Percentiles rank a stretch among this genome's conserved stretches.
These are phyloP conservation scores for Podarcis muralis DNA, from an alignment of 2,113 vertebrate genomes.

Conservation along the genomic window DNA sequence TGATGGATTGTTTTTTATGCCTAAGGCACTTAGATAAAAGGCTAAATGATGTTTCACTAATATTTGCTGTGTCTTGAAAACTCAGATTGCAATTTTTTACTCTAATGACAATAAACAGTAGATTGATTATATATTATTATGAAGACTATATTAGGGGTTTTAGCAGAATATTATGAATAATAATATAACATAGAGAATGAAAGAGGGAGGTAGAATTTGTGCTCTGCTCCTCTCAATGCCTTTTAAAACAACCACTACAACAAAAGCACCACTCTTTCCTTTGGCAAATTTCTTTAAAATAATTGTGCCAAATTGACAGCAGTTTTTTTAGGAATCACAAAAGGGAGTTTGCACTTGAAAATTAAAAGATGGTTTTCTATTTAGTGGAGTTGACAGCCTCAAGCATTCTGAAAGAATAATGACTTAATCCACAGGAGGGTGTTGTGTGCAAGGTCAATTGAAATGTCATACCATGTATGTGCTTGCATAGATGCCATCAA, in stretches of 20 bases:
- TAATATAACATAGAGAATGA: background rate
- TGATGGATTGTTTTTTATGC: conserved; percentile 63
- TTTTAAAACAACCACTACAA: background rate
- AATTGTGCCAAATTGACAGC: background rate
- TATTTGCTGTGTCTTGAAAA: conserved; percentile 57
- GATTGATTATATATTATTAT: conserved; percentile 52
- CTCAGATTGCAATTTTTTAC: conserved; percentile 61
- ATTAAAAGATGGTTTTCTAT: background rate
- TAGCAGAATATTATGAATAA: conserved; percentile 26
- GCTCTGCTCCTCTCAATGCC: background rate
- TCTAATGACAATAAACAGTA: conserved; percentile 34
- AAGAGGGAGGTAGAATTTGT: background rate
- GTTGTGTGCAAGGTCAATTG: background rate
- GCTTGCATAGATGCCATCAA: background rate
- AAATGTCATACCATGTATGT: background rate
- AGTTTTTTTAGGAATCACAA: background rate
- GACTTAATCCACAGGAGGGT: background rate
- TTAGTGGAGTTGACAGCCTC: background rate
- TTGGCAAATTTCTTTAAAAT: background rate
- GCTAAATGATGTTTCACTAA: conserved; percentile 53
- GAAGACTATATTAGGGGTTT: conserved; percentile 9
- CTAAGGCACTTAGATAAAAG: conserved; percentile 55
- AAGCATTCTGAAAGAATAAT: background rate
- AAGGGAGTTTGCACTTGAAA: background rate
- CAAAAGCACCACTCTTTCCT: background rate